Conservation (phyloP, 1,140 invertebrate species). For the Carposina sasakii region DNA sequence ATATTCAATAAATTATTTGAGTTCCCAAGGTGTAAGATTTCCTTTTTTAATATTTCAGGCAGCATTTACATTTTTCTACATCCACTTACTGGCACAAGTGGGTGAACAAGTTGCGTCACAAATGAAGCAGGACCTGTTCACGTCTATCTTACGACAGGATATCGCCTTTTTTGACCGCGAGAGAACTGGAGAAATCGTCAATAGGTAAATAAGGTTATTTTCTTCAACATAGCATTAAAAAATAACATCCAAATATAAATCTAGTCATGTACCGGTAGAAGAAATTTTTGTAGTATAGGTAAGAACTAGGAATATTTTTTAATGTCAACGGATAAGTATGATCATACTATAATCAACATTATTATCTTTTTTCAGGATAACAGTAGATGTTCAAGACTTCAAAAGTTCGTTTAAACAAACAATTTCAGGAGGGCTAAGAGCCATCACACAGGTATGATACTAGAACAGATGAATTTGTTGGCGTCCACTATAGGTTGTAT, state of each 20-base stretch:
- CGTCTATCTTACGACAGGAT: constrained; percentile 89
- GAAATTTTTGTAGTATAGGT: too few relatives aligned
- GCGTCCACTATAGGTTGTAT: too few relatives aligned
- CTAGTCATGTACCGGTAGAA: too few relatives aligned
- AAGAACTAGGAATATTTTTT: too few relatives aligned
- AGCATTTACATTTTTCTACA: constrained; percentile 90
- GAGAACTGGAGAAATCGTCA: constrained; percentile 92
- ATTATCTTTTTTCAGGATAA: constrained; percentile 77
- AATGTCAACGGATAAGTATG: too few relatives aligned
- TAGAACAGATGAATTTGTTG: too few relatives aligned
- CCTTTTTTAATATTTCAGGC: constrained; percentile 82
- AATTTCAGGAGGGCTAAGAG: constrained; percentile 91
- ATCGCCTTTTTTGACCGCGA: constrained; percentile 93
- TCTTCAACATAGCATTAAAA: too few relatives aligned
- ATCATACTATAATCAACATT: too few relatives aligned
- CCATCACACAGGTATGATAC: constrained; percentile 83
- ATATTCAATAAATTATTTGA: too few relatives aligned
- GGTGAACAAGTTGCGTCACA: constrained; percentile 89
- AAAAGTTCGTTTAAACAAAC: constrained; percentile 96
- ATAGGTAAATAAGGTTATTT: constrained; percentile 76
- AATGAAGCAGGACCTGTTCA: constrained; percentile 87
- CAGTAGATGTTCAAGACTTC: constrained; percentile 96
- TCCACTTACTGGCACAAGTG: constrained; percentile 86
- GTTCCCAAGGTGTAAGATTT: too few relatives aligned
- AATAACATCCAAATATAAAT: too few relatives aligned